A percentile compares a stretch with the other conserved stretches of the same genome.
Evolutionary conservation across 2,888 invertebrate genomes (phyloP).

Genomic region (Chrysodeixis includens): DNA sequence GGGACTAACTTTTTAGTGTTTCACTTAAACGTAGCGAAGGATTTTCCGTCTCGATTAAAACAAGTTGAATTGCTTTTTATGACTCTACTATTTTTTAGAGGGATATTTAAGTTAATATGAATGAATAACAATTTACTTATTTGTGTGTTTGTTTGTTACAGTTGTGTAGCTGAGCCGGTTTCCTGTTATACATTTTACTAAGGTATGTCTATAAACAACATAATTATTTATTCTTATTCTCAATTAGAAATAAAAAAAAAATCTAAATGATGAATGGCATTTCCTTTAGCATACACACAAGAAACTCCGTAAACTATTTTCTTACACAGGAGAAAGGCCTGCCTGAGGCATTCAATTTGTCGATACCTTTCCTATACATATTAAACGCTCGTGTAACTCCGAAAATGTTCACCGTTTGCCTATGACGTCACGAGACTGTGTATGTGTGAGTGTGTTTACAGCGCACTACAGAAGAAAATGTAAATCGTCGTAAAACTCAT

Average conservation of each 20-base stretch:
- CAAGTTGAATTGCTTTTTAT: neutral
- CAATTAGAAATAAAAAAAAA: neutral
- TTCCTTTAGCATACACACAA: neutral
- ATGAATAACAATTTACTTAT: neutral
- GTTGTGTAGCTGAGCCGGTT: slow-evolving; percentile 26
- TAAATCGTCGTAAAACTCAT: slow-evolving; percentile 15
- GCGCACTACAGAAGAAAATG: neutral
- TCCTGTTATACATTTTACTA: slow-evolving; percentile 39
- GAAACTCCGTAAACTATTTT: slow-evolving; percentile 1
- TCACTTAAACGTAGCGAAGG: neutral
- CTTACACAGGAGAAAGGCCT: neutral
- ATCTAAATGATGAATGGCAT: neutral
- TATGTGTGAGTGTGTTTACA: neutral
- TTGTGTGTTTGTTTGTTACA: slow-evolving; percentile 44
- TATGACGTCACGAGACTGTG: neutral
- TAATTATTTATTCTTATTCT: neutral
- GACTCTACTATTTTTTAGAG: neutral
- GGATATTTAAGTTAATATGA: neutral
- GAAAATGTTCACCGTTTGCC: neutral
- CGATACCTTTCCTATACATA: neutral
- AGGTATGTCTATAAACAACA: slow-evolving; percentile 35
- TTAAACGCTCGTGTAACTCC: neutral
- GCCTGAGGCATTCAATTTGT: neutral
- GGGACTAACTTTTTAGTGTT: neutral
- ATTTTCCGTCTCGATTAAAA: neutral